phyloP scores from a whole-genome alignment of 2,797 vertebrate species.

The Philypnodon macrostomus region DNA sequence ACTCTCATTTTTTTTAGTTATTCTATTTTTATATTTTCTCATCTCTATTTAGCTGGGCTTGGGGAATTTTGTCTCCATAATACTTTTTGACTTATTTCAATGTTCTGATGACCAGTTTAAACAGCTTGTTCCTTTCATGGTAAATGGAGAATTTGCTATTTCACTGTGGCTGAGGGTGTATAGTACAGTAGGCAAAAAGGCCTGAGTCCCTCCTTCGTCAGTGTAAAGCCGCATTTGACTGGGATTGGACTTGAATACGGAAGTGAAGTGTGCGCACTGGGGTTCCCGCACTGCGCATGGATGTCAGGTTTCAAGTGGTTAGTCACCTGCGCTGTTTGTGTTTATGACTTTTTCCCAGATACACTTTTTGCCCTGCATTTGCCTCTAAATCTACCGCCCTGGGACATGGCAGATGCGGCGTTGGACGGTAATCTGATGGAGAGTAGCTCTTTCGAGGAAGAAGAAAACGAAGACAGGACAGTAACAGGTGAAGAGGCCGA shows the following conservation, averaged over 20 bases:
- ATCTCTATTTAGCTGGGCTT: too few species aligned
- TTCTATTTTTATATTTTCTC: too few species aligned
- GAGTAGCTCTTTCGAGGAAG: slow-evolving; percentile 33
- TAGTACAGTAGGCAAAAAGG: too few species aligned
- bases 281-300: slow-evolving; percentile 38
- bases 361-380: slow-evolving; percentile 34
- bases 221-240: neutral
- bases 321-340: slow-evolving; percentile 55
- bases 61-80: too few species aligned
- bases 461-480: slow-evolving; percentile 37
- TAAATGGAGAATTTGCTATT: too few species aligned
- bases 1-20: slow-evolving; percentile 26
- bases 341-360: slow-evolving; percentile 53
- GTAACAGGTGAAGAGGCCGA: slow-evolving; percentile 79
- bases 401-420: slow-evolving; percentile 51
- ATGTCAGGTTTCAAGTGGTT: slow-evolving; percentile 51
- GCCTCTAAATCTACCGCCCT: slow-evolving; percentile 36
- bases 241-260: slow-evolving; percentile 35
- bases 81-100: too few species aligned
- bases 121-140: too few species aligned
- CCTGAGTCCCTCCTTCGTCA: too few species aligned
- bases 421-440: slow-evolving; percentile 41
- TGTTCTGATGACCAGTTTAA: too few species aligned
- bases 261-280: slow-evolving; percentile 53
- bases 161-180: too few species aligned